phyloP scores from a whole-genome alignment of 1,140 invertebrate species.

The Cheumatopsyche charites region DNA sequence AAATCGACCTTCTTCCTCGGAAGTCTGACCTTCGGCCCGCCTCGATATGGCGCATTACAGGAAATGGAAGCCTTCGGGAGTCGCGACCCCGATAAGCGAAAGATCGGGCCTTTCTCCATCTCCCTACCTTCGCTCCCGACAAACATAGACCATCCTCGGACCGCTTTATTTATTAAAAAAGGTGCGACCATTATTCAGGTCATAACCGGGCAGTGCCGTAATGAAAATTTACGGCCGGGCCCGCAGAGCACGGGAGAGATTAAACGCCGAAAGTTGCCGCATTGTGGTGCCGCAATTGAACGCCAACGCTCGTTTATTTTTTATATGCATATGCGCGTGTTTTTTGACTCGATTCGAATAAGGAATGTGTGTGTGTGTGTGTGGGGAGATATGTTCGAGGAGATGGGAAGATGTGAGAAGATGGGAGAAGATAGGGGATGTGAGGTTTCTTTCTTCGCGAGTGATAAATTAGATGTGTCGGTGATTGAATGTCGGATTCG shows the following conservation, averaged over 20 bases:
- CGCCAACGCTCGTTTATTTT: constrained; percentile 8
- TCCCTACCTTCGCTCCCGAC: too few relatives aligned
- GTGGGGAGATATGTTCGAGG: too few relatives aligned
- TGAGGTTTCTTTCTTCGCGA: too few relatives aligned
- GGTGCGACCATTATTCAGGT: constrained; percentile 34
- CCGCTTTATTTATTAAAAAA: constrained; percentile 28
- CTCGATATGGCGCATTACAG: too few relatives aligned
- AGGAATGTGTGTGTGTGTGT: too few relatives aligned
- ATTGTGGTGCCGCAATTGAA: constrained; percentile 39
- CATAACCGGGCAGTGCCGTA: constrained; percentile 20
- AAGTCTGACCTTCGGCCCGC: not conserved
- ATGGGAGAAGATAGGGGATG: too few relatives aligned
- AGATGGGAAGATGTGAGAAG: too few relatives aligned
- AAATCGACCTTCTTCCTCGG: not conserved
- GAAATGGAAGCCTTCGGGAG: too few relatives aligned
- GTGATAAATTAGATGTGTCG: too few relatives aligned
- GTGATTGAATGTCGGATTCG: too few relatives aligned
- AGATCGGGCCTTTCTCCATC: too few relatives aligned
- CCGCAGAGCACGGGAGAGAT: constrained; percentile 29
- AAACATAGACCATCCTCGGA: not conserved
- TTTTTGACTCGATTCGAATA: too few relatives aligned
- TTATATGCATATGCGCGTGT: not conserved
- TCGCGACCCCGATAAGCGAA: not conserved
- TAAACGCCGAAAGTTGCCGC: constrained; percentile 41
- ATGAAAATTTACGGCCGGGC: constrained; percentile 30